phyloP scores from a whole-genome alignment of 1,140 invertebrate species.

The Pararge aegeria region DNA sequence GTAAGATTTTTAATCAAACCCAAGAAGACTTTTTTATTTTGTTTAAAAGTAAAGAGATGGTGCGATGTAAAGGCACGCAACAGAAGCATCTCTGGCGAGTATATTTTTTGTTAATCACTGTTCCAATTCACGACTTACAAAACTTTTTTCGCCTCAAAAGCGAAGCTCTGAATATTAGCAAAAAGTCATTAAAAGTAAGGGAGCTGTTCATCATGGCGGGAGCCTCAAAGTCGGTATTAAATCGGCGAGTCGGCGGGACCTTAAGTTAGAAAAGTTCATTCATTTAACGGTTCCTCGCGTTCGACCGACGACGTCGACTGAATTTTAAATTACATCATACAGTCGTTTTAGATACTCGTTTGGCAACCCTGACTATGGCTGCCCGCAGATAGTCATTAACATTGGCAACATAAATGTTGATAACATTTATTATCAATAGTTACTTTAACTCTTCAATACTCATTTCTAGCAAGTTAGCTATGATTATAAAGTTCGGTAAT shows the following conservation, averaged over 20 bases:
- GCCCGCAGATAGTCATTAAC: too few species aligned
- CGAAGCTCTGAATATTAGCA: slow-evolving; percentile 67
- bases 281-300: slow-evolving; percentile 74
- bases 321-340: slow-evolving; percentile 49
- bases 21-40: too few species aligned
- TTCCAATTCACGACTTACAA: slow-evolving; percentile 40
- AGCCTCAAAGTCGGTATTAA: slow-evolving; percentile 73
- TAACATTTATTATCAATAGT: too few species aligned
- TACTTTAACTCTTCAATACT: too few species aligned
- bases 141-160: slow-evolving; percentile 59
- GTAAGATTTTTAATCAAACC: too few species aligned
- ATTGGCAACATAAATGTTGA: too few species aligned
- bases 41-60: not conserved
- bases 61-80: not conserved
- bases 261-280: slow-evolving; percentile 77
- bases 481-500: too few species aligned
- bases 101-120: slow-evolving; percentile 37
- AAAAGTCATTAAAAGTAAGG: slow-evolving; percentile 78
- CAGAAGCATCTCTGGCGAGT: not conserved
- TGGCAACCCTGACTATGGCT: not conserved
- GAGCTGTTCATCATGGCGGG: slow-evolving; percentile 64
- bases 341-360: slow-evolving; percentile 4
- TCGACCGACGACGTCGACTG: slow-evolving; percentile 38
- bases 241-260: slow-evolving; percentile 54
- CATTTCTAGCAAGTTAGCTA: too few species aligned